Conservation (phyloP, 2,888 invertebrate species). For the Parascotia fuliginaria region DNA sequence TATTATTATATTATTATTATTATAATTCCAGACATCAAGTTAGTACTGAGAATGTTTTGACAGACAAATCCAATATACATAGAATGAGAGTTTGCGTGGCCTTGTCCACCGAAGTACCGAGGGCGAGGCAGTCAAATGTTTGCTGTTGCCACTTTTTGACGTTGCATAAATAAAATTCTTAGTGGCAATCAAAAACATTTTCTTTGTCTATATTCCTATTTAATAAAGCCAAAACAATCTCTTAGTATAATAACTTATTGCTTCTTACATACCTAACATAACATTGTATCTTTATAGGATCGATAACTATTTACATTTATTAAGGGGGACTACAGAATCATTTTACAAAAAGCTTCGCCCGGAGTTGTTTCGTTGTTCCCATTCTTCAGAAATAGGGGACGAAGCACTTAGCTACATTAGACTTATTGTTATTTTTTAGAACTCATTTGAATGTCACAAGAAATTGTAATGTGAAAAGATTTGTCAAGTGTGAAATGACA, state of each 20-base stretch:
- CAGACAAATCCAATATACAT: too few species aligned
- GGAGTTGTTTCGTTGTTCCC: constrained; percentile 57
- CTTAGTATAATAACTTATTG: neutral
- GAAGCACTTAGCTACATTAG: constrained; percentile 55
- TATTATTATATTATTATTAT: too few species aligned
- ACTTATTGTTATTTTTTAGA: constrained; percentile 66
- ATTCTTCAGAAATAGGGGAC: constrained; percentile 60
- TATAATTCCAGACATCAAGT: too few species aligned
- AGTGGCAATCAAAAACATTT: too few species aligned
- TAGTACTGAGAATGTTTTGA: too few species aligned
- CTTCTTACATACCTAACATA: constrained; percentile 15
- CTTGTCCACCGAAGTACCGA: too few species aligned
- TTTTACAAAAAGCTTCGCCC: constrained; percentile 54
- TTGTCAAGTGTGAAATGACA: constrained; percentile 17
- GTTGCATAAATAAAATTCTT: too few species aligned
- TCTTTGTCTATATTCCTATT: too few species aligned
- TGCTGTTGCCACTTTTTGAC: too few species aligned
- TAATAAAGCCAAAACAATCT: neutral
- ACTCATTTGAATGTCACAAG: constrained; percentile 65
- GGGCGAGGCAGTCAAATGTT: too few species aligned
- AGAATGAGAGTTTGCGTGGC: too few species aligned
- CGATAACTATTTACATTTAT: constrained; percentile 50
- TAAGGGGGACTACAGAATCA: constrained; percentile 43
- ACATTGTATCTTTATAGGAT: constrained; percentile 39
- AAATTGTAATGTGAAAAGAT: constrained; percentile 38